Percentiles rank a stretch among this genome's conserved stretches.
phyloP scores from a whole-genome alignment of 30 jellyfish, hydroid and myxozoan genomes.

The Aurelia sp. region DNA sequence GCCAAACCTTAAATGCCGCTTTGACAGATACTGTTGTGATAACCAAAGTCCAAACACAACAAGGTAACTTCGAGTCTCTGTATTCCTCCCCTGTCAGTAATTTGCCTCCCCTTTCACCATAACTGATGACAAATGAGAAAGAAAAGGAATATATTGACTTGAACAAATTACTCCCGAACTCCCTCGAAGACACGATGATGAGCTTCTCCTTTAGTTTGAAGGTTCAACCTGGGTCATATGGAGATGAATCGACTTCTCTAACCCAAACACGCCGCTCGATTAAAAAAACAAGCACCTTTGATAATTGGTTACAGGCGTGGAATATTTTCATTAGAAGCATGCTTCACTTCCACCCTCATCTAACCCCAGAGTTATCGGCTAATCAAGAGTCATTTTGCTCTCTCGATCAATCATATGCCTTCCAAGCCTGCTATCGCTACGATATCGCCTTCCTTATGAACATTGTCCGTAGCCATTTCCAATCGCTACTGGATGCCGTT shows the following conservation, averaged over 20 bases:
- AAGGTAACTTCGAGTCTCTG: background rate
- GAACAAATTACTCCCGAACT: background rate
- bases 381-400: background rate
- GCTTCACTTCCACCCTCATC: background rate
- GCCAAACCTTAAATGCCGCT: too few relatives aligned
- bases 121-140: background rate
- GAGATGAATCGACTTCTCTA: background rate
- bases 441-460: too few relatives aligned
- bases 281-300: background rate
- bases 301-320: background rate
- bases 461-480: too few relatives aligned
- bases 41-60: background rate
- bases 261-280: background rate
- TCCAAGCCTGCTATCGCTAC: too few relatives aligned
- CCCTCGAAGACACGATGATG: background rate
- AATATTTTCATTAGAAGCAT: background rate
- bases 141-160: conserved; percentile 2
- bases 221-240: background rate
- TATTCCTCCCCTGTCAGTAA: background rate
- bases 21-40: too few relatives aligned
- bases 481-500: background rate
- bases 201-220: background rate
- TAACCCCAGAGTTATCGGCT: background rate
- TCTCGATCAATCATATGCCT: too few relatives aligned
- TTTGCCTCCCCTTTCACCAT: background rate